Evolutionary conservation across 2,113 vertebrate genomes (phyloP), one percentile per base, ranked within the genome.

Genomic region (Sinocyclocheilus grahami): DNA sequence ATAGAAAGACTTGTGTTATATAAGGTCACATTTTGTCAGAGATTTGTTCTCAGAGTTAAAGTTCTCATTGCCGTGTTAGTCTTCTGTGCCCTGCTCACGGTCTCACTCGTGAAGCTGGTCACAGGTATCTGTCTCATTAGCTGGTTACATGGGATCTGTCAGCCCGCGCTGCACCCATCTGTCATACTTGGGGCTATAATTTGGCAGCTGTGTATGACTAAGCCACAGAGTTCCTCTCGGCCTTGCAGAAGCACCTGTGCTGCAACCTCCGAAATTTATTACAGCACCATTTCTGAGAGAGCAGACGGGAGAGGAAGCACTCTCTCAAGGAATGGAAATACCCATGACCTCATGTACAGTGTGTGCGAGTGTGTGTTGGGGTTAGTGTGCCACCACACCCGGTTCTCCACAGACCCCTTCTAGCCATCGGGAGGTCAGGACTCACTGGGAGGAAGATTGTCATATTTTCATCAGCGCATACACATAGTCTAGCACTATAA

Each of bases 161-260:
- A 80, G 67, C 53, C 78, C 13, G 12, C 37, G 14, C 24, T 60
- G 6, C 42, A 42, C 48, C 55, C 74, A 80, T 81, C 81, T 62
- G 85, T 77, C 85, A 80, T 67, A 18, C 48, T 60, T 24, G 1
- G 14, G 10, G 69, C 83, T 86, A 60, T 87, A 74, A 86, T 87
- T 83, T 87, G 84, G 76, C 88, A 87, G 79, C 84, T 84, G 86
- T 53, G 80, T 22, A 69, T 87, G 86, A 87, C 88, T 87, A 82
- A 87, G 65, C 30, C 80, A 20, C 18, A 33, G 33, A 62, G n/a
- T 71, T 12, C 74, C 62, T 62, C 86, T 79, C 55, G 30, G 80
- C 53, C 60, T 27, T 76, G 71, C 51, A 79, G 74, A 30, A 78
- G 53, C 88, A n/a, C n/a, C n/a, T 87, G 82, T 71, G 80, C n/a